A percentile compares a stretch with the other conserved stretches of the same genome.
These are phyloP conservation scores for Boloria selene DNA, from an alignment of 2,888 invertebrate species.

Conservation along the genomic window DNA sequence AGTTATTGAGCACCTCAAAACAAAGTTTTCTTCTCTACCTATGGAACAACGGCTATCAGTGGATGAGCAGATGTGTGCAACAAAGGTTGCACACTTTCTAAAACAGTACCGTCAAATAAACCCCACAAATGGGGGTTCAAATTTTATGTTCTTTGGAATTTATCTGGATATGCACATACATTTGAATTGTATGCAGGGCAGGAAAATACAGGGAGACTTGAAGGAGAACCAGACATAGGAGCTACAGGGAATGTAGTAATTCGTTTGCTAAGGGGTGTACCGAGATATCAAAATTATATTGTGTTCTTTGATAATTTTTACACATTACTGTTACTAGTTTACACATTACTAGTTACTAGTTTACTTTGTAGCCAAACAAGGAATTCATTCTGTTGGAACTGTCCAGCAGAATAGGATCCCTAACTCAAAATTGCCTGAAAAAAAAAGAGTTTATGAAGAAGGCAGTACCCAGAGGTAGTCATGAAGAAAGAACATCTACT, in stretches of 20 bases:
- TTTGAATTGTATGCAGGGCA: slow-evolving; percentile 10
- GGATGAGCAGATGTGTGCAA: slow-evolving; percentile 40
- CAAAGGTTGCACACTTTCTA: slow-evolving; percentile 34
- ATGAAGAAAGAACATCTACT: neutral
- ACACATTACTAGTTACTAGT: too few relatives aligned
- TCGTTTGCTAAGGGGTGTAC: neutral
- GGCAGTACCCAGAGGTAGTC: slow-evolving; percentile 25
- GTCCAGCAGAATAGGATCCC: slow-evolving; percentile 10
- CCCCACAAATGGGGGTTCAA: slow-evolving; percentile 11
- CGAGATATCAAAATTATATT: slow-evolving; percentile 8
- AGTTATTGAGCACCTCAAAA: slow-evolving; percentile 33
- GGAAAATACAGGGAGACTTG: too few relatives aligned
- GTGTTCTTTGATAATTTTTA: slow-evolving; percentile 9
- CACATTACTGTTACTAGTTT: slow-evolving; percentile 1
- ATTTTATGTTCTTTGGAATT: slow-evolving; percentile 9
- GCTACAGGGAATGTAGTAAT: neutral
- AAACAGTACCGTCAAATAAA: slow-evolving; percentile 21
- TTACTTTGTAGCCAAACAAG: slow-evolving; percentile 1
- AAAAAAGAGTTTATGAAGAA: slow-evolving; percentile 28
- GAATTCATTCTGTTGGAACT: slow-evolving; percentile 13
- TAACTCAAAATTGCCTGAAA: slow-evolving; percentile 22
- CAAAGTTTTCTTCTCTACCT: slow-evolving; percentile 26
- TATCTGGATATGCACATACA: slow-evolving; percentile 7
- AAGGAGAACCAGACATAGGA: slow-evolving; percentile 6
- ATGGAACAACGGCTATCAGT: slow-evolving; percentile 36